These are phyloP conservation scores for Aporrectodea caliginosa DNA, from an alignment of 1,140 invertebrate genomes.

Conservation along the genomic window DNA sequence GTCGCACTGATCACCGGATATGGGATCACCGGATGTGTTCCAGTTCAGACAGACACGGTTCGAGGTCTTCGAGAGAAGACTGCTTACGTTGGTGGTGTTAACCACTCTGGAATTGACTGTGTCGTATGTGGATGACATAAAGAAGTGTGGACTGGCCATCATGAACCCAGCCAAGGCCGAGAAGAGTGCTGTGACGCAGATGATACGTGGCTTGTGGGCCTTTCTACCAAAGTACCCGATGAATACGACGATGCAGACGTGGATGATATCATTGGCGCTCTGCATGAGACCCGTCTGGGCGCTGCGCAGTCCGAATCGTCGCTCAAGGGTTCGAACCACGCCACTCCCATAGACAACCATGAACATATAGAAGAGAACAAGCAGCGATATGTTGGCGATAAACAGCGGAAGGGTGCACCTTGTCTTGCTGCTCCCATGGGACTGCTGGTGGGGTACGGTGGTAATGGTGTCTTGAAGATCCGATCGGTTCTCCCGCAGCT, in stretches of 20 bases:
- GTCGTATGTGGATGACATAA: slow-evolving; percentile 16
- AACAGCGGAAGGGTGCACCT: slow-evolving; percentile 3
- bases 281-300: slow-evolving; percentile 43
- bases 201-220: slow-evolving; percentile 42
- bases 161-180: slow-evolving; percentile 43
- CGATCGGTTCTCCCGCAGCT: no score
- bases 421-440: no score
- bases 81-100: not conserved
- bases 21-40: not conserved
- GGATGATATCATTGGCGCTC: slow-evolving; percentile 47
- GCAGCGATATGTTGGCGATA: slow-evolving; percentile 19
- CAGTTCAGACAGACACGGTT: not conserved
- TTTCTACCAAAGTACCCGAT: slow-evolving; percentile 40
- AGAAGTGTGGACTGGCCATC: slow-evolving; percentile 44
- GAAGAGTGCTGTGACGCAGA: slow-evolving; percentile 39
- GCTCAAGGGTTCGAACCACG: slow-evolving; percentile 25
- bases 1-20: not conserved
- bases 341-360: slow-evolving; percentile 11
- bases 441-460: no score
- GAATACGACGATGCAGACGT: slow-evolving; percentile 40
- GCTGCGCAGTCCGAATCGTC: slow-evolving; percentile 41
- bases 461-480: no score
- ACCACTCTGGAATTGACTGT: not conserved
- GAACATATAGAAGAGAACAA: slow-evolving; percentile 23
- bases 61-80: not conserved